phyloP scores from a whole-genome alignment of 1,140 invertebrate species.

The Ericerus pela region DNA sequence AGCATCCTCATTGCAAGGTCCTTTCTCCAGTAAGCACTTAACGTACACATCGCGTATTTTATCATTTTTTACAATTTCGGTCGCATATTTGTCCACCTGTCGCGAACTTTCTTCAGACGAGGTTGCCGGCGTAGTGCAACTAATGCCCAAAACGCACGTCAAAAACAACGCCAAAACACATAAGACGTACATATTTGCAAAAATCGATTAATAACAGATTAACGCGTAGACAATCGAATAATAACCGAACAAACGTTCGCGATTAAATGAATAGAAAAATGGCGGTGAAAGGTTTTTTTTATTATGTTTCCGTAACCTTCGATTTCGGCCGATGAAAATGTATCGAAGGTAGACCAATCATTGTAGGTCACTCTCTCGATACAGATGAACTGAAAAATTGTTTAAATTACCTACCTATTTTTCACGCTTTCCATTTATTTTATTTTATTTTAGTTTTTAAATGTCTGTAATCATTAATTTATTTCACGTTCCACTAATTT shows the following conservation, averaged over 20 bases:
- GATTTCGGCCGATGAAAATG: background rate
- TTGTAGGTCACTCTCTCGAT: background rate
- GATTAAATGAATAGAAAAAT: background rate
- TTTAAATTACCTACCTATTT: too few species aligned
- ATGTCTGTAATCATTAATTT: too few species aligned
- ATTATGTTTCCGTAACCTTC: background rate
- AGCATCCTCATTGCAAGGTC: conserved; percentile 51
- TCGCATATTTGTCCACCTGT: conserved; percentile 1
- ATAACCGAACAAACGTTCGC: background rate
- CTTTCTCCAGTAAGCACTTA: conserved; percentile 49
- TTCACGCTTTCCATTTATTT: conserved; percentile 12
- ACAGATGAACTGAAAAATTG: background rate
- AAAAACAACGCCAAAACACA: conserved; percentile 1
- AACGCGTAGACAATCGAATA: background rate
- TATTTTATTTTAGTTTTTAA: too few species aligned
- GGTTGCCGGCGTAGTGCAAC: background rate
- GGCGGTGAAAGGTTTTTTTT: background rate
- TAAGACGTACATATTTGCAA: background rate
- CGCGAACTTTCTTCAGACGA: background rate
- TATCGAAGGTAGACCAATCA: background rate
- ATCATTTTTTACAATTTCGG: conserved; percentile 32
- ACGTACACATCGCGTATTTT: conserved; percentile 45
- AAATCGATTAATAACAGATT: background rate
- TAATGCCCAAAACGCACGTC: background rate
- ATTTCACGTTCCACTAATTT: too few species aligned